A percentile compares a stretch with the other conserved stretches of the same genome.
Evolutionary conservation across 2,888 invertebrate genomes (phyloP).

Genomic region (Xanthorhoe designata): DNA sequence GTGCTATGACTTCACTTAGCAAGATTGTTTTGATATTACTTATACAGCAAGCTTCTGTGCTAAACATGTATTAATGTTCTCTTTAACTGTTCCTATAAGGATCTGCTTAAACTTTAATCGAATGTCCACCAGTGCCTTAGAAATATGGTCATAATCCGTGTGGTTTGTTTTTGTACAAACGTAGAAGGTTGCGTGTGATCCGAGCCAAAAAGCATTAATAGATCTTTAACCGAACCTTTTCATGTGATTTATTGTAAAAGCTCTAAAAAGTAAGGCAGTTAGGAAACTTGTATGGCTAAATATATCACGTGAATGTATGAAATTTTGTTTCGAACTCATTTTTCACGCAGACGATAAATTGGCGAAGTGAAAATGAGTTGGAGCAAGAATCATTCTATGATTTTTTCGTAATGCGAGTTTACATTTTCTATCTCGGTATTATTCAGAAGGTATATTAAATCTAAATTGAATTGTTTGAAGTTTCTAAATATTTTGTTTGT

Average conservation of each 20-base stretch:
- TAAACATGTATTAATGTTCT: too few species aligned
- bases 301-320: constrained; percentile 38
- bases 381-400: constrained; percentile 19
- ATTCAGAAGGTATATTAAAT: too few species aligned
- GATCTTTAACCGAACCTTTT: constrained; percentile 21
- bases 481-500: too few species aligned
- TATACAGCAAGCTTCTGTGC: too few species aligned
- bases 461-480: background rate
- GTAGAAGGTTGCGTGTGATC: constrained; percentile 1
- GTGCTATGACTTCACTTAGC: too few species aligned
- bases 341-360: constrained; percentile 32
- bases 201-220: constrained; percentile 25
- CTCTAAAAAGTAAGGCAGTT: constrained; percentile 33
- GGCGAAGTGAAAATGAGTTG: constrained; percentile 31
- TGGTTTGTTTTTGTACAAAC: background rate
- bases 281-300: constrained; percentile 36
- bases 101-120: too few species aligned
- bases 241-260: constrained; percentile 33
- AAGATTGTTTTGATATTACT: too few species aligned
- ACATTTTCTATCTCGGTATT: background rate
- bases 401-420: constrained; percentile 15
- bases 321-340: constrained; percentile 39
- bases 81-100: too few species aligned
- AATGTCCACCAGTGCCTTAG: too few species aligned
- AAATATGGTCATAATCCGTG: background rate